Base-by-base conservation (phyloP, 1,140 invertebrate species). In the Lordiphosa stackelbergi region DNA sequence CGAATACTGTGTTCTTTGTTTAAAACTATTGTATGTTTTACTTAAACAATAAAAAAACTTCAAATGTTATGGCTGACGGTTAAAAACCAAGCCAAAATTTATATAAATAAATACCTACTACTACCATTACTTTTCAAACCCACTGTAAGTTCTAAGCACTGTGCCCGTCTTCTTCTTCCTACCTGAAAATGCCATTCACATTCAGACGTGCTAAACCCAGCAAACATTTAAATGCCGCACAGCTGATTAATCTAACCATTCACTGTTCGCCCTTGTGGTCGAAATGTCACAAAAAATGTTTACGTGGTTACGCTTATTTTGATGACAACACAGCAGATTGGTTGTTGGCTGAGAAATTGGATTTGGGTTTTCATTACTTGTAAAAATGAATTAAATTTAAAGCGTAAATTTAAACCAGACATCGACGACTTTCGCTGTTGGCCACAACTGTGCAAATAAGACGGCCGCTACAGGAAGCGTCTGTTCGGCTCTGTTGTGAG, bases 271-370 rank as follows among this genome's bases (percentile, higher is more conserved):
- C 49, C 51, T 49, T 48, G 47, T 12, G 9, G 10, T 22, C 46
- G 0, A 41, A 5, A 19, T 13, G 6, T 11, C 31, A 22, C 1
- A 3, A 10, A 10, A 54, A 41, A 73, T 78, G 73, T 78, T 73
- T 78, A 70, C 65, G 57, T 68, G 73, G 69, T 43, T 66, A 63
- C 54, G 36, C 35, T 61, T 64, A 74, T 74, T 70, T 79, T 74
- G 55, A 71, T 79, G 74, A 79, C 74, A 79, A 79, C 74, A 79
- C 74, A 24, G 74, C 74, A 79, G 75, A 81, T 78, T 78, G 73
- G 65, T 42, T 45, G 11, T 8, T 19, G 13, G 53, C 63, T 45
- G 59, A 41, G 52, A 59, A 43, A 52, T 12, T 43, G 46, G 46
- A 49, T 63, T 63, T 74, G 34, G 45, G 53, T 64, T 43, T 12